These are phyloP conservation scores for Corythoichthys intestinalis DNA, from an alignment of 2,113 vertebrate genomes.

Conservation along the genomic window DNA sequence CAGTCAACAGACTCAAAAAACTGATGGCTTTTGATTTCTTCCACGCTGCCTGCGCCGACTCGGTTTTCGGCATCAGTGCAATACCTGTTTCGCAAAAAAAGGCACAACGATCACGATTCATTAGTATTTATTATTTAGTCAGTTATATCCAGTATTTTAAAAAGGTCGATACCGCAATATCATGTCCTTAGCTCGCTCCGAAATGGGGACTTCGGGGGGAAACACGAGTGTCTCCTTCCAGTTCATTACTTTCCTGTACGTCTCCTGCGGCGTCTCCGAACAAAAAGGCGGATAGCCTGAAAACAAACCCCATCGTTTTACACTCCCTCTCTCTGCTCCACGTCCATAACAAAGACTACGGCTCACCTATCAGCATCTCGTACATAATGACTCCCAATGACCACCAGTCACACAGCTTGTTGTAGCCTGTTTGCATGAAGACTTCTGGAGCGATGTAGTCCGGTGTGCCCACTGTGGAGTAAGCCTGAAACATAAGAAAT, in stretches of 20 bases:
- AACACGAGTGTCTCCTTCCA: constrained; percentile 97
- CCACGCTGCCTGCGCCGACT: constrained; percentile 87
- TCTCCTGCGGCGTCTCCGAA: constrained; percentile 97
- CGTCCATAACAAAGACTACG: neutral
- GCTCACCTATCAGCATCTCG: constrained; percentile 94
- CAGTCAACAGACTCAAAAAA: constrained; percentile 98
- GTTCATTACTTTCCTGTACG: constrained; percentile 98
- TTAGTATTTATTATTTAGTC: no score
- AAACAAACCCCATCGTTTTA: constrained; percentile 6
- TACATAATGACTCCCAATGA: constrained; percentile 98
- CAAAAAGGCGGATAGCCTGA: constrained; percentile 97
- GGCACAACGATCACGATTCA: neutral
- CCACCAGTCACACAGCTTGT: constrained; percentile 98
- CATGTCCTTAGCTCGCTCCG: constrained; percentile 93
- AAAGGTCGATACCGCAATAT: constrained; percentile 71
- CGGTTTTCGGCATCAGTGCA: constrained; percentile 91
- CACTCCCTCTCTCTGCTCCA: neutral
- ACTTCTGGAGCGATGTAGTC: constrained; percentile 98
- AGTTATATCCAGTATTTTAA: neutral
- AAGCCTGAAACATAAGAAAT: constrained; percentile 74
- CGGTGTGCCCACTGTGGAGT: constrained; percentile 94
- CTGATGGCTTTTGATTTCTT: constrained; percentile 89
- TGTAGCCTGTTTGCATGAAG: constrained; percentile 97
- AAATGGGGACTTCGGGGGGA: constrained; percentile 96
- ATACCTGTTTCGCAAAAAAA: constrained; percentile 73